Conservation (phyloP, 92 coral and sea anemone genomes). For the Epizoanthus fatuus region DNA sequence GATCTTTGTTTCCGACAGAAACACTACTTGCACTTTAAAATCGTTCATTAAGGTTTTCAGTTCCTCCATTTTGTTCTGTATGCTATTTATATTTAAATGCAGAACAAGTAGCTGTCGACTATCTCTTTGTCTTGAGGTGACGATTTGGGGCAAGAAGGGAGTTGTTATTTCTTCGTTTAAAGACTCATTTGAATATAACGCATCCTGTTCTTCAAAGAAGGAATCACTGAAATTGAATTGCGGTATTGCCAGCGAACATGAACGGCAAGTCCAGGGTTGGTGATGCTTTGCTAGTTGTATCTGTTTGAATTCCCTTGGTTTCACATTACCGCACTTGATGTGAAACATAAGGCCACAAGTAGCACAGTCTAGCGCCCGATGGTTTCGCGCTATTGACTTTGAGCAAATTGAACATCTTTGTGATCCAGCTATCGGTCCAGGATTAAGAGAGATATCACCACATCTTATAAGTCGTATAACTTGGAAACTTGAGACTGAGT, state of each 20-base stretch:
- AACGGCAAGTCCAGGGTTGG: conserved; percentile 10
- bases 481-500: conserved; percentile 12
- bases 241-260: too few species aligned
- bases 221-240: background rate
- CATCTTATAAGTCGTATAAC: background rate
- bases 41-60: background rate
- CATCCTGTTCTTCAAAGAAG: background rate
- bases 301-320: background rate
- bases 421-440: conserved; percentile 13
- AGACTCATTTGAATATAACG: conserved; percentile 1
- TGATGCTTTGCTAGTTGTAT: background rate
- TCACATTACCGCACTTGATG: conserved; percentile 39
- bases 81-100: conserved; percentile 33
- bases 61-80: conserved; percentile 45
- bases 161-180: background rate
- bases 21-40: background rate
- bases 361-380: conserved; percentile 35
- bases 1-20: conserved; percentile 34
- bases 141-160: conserved; percentile 9
- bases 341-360: conserved; percentile 21
- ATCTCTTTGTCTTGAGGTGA: conserved; percentile 14
- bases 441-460: conserved; percentile 39
- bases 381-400: conserved; percentile 50
- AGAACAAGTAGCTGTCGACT: background rate
- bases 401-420: conserved; percentile 19